phyloP scores from a whole-genome alignment of 2,797 vertebrate genomes.

The Buphagus erythrorhynchus region DNA sequence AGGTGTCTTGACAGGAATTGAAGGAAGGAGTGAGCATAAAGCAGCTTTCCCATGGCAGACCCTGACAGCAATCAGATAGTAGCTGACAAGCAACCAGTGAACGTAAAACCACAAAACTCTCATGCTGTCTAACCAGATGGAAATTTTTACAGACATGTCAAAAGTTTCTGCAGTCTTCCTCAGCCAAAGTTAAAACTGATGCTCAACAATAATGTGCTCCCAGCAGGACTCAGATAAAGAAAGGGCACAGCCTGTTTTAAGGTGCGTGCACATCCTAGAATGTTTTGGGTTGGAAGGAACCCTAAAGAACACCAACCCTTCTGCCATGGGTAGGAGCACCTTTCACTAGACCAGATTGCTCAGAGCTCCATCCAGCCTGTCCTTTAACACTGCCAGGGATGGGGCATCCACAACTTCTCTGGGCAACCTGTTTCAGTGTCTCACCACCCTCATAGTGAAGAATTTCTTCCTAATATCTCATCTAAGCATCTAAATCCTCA shows the following conservation, averaged over 20 bases:
- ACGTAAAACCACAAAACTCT: not conserved
- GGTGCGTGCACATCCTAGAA: fast-evolving
- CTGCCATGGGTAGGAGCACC: too few species aligned
- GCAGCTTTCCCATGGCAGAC: not conserved
- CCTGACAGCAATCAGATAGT: not conserved
- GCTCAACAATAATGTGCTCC: fast-evolving
- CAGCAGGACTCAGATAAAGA: not conserved
- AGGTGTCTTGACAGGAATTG: not conserved
- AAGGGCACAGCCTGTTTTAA: fast-evolving
- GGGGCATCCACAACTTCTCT: not conserved
- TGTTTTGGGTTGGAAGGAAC: not conserved
- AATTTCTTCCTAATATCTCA: not conserved
- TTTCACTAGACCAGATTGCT: not conserved
- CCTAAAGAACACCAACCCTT: too few species aligned
- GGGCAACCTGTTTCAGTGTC: not conserved
- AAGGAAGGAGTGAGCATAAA: not conserved
- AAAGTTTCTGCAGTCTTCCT: not conserved
- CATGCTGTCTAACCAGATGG: fast-evolving
- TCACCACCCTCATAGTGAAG: not conserved
- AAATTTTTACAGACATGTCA: not conserved
- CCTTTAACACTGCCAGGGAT: not conserved
- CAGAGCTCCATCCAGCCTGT: not conserved
- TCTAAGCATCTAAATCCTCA: not conserved
- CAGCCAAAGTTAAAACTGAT: not conserved
- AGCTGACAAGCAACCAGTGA: not conserved